Percentiles rank a stretch among this genome's conserved stretches.
Conservation (phyloP, 37 sponge, comb jelly and placozoan genomes). For the Cladorhizidae sp. region DNA sequence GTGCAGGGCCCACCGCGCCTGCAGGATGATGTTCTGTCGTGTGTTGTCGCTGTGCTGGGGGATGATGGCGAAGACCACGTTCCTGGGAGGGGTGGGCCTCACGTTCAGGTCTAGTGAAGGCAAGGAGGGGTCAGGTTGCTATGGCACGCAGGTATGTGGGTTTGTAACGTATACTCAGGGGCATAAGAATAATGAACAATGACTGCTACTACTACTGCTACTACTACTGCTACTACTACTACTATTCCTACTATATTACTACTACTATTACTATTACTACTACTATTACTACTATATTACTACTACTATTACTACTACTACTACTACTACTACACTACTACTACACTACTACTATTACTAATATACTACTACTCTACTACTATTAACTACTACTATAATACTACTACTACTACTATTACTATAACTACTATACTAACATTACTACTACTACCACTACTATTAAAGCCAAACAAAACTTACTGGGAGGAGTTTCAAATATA, state of each 20-base stretch:
- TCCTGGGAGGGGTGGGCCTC: constrained; percentile 24
- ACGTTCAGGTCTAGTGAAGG: constrained; percentile 23
- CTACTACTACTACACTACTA: no score
- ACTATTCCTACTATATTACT: no score
- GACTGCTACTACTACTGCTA: no score
- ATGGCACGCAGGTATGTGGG: no score
- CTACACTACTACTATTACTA: background rate
- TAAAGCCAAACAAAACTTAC: background rate
- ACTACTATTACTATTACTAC: no score
- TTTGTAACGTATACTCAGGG: no score
- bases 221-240: no score
- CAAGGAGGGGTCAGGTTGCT: no score
- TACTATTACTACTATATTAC: background rate
- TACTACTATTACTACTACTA: no score
- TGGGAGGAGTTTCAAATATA: constrained; percentile 8
- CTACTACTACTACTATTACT: no score
- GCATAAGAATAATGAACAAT: no score
- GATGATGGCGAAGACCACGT: constrained; percentile 31
- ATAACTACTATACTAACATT: no score
- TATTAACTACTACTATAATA: background rate
- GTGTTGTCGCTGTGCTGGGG: background rate
- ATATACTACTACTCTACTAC: background rate
- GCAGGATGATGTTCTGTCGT: background rate
- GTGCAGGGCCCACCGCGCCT: constrained; percentile 12
- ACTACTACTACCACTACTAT: background rate